These are phyloP conservation scores for Galbula dea DNA, from an alignment of 2,113 vertebrate genomes.

Conservation along the genomic window DNA sequence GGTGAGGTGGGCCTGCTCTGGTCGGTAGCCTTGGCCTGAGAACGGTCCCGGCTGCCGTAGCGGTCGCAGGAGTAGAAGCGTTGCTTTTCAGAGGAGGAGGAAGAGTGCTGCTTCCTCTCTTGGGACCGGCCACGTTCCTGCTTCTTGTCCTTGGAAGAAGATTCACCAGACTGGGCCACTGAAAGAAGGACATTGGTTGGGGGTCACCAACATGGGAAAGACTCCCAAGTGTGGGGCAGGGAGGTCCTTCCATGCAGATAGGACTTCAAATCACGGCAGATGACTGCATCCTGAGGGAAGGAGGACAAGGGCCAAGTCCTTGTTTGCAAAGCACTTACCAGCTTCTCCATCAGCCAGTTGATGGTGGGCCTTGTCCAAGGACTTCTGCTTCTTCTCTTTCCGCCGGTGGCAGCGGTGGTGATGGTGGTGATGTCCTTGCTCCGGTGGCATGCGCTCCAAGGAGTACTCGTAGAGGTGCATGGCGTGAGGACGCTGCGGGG, in stretches of 20 bases:
- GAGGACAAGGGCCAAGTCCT: not conserved
- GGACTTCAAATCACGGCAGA: not conserved
- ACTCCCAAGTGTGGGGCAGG: too few relatives aligned
- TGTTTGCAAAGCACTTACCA: slow-evolving; percentile 64
- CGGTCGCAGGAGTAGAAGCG: slow-evolving; percentile 96
- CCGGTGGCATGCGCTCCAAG: slow-evolving; percentile 76
- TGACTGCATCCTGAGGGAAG: not conserved
- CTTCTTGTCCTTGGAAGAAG: slow-evolving; percentile 68
- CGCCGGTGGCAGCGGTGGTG: slow-evolving; percentile 90
- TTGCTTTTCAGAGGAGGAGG: slow-evolving; percentile 89
- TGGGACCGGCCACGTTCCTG: slow-evolving; percentile 90
- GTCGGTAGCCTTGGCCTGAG: slow-evolving; percentile 79
- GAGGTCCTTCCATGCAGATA: not conserved
- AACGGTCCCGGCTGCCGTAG: slow-evolving; percentile 86
- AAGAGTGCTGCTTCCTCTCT: slow-evolving; percentile 89
- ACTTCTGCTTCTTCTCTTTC: slow-evolving; percentile 88
- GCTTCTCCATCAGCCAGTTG: slow-evolving; percentile 69
- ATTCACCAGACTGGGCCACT: slow-evolving; percentile 54
- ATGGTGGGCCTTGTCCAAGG: slow-evolving; percentile 80
- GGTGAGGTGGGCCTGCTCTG: slow-evolving; percentile 87
- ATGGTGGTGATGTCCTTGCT: slow-evolving; percentile 83
- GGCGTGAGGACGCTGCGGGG: slow-evolving; percentile 81
- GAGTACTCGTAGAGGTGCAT: slow-evolving; percentile 79
- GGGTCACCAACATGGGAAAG: rapidly evolving
- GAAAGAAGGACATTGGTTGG: not conserved